Evolutionary conservation across 2,113 vertebrate genomes (phyloP).

Genomic region (Tapirus terrestris): DNA sequence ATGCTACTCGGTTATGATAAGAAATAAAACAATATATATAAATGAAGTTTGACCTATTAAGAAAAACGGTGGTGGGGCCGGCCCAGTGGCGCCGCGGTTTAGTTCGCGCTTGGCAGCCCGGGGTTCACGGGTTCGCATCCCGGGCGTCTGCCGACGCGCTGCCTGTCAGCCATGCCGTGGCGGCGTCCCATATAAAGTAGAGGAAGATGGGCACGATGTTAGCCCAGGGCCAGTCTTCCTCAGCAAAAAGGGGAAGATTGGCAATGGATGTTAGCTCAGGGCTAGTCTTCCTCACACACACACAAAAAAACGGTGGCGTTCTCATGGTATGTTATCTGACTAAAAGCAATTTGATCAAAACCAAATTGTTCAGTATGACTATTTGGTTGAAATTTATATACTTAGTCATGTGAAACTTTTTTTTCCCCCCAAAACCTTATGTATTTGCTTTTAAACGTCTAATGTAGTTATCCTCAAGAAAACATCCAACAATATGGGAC

Average conservation of each 20-base stretch:
- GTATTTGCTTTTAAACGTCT: conserved; percentile 48
- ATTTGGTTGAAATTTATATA: conserved; percentile 45
- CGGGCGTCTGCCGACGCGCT: too few species aligned
- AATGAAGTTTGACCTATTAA: not conserved
- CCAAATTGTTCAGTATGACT: not conserved
- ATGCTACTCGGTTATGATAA: not conserved
- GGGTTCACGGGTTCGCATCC: too few species aligned
- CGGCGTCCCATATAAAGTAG: too few species aligned
- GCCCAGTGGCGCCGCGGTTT: too few species aligned
- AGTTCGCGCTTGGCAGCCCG: too few species aligned
- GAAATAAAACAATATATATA: conserved; percentile 11
- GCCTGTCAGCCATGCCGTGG: too few species aligned
- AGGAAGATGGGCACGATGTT: too few species aligned
- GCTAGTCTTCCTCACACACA: too few species aligned
- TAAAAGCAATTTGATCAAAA: conserved; percentile 56
- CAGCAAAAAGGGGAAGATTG: too few species aligned
- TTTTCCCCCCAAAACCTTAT: not conserved
- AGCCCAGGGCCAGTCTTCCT: too few species aligned
- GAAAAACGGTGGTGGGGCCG: not conserved
- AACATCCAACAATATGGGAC: conserved; percentile 65
- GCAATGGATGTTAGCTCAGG: too few species aligned
- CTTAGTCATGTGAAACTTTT: not conserved
- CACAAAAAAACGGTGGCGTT: not conserved
- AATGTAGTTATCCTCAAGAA: conserved; percentile 37
- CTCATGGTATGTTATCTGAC: not conserved